A percentile compares a stretch with the other conserved stretches of the same genome.
phyloP scores from a whole-genome alignment of 2,797 vertebrate species.

The Acestrorhynchus altus region DNA sequence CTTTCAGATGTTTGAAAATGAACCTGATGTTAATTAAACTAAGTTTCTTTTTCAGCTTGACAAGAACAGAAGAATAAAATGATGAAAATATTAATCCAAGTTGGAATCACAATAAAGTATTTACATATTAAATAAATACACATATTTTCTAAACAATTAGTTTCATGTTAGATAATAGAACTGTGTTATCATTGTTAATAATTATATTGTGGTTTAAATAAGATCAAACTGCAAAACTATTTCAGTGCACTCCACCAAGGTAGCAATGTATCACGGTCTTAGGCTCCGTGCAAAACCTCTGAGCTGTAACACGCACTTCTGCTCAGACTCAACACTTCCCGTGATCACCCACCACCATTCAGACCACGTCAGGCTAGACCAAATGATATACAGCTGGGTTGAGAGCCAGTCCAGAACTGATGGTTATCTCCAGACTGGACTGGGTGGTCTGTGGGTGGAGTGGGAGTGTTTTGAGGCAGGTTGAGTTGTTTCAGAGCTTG shows the following conservation, averaged over 20 bases:
- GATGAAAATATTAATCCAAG: no score
- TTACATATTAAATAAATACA: no score
- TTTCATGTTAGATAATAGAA: no score
- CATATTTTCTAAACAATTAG: no score
- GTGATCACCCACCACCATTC: not conserved
- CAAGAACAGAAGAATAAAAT: no score
- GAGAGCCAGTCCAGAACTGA: not conserved
- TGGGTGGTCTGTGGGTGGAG: not conserved
- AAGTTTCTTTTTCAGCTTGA: no score
- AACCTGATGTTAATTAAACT: no score
- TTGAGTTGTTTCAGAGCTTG: not conserved
- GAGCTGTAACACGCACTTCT: constrained; percentile 4
- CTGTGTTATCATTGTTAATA: no score
- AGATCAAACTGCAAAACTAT: constrained; percentile 16
- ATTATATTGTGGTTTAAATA: no score
- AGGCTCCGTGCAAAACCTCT: constrained; percentile 54
- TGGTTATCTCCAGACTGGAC: not conserved
- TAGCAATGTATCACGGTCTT: constrained; percentile 41
- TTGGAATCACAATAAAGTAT: no score
- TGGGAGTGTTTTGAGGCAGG: not conserved
- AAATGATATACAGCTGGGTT: constrained; percentile 7
- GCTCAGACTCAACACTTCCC: constrained; percentile 29
- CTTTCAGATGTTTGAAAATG: no score
- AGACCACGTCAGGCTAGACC: not conserved
- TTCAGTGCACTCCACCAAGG: constrained; percentile 50